A percentile compares a stretch with the other conserved stretches of the same genome.
phyloP scores from a whole-genome alignment of 2,888 invertebrate species.

The Nomada fucata region DNA sequence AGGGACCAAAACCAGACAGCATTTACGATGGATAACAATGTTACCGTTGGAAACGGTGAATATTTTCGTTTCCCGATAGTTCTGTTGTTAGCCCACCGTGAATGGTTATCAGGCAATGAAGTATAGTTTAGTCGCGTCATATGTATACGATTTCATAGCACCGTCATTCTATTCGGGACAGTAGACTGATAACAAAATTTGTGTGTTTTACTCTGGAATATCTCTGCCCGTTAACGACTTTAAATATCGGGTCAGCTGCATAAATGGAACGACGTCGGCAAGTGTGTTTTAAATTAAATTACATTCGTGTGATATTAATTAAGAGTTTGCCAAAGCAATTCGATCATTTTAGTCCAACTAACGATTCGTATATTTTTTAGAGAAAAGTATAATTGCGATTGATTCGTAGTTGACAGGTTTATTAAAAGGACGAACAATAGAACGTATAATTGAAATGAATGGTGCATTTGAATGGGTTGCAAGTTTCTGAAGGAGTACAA shows the following conservation, averaged over 20 bases:
- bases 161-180: not conserved
- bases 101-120: constrained; percentile 26
- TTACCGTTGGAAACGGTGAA: not conserved
- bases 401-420: not conserved
- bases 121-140: not conserved
- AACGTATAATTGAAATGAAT: no score
- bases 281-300: constrained; percentile 13
- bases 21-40: not conserved
- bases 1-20: not conserved
- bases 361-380: not conserved
- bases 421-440: not conserved
- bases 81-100: constrained; percentile 5
- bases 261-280: not conserved
- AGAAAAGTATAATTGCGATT: constrained; percentile 12
- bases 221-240: constrained; percentile 6
- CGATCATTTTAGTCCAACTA: not conserved
- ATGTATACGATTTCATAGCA: constrained; percentile 1
- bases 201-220: not conserved
- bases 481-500: no score
- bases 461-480: no score
- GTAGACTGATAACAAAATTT: constrained; percentile 10
- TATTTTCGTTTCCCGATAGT: not conserved
- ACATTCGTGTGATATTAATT: constrained; percentile 15
- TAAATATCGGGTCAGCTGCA: no score
- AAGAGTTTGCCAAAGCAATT: constrained; percentile 21